Base-by-base conservation (phyloP, 1,140 invertebrate species). In the Bombus pyrosoma region DNA sequence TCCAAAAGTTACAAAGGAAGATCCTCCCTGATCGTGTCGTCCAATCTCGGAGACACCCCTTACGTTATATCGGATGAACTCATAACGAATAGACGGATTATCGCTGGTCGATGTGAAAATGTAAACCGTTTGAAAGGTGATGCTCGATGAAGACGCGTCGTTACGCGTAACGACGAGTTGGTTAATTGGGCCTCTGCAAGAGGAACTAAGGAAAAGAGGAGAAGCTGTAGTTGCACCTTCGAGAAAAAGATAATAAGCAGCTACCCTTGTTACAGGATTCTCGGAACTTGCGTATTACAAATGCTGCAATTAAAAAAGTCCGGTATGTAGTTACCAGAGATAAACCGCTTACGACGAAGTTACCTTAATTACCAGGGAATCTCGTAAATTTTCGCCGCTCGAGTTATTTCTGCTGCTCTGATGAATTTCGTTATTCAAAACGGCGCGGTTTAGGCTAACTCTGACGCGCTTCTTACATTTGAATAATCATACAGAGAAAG, bases 261-360 rank as follows among this genome's bases (percentile, higher is more conserved):
- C 41, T 6, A 32, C 9, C 18, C 53, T 25, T 15, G 53, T 59
- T 59, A 39, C 53, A 3, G 13, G 25, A n/a, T 28, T 25, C 37
- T 25, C 68, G 22, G 12, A 1, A 71, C 8, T 22, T 34, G 18
- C 32, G 10, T 28, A 25, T 82, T 47, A 47, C 57, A 32, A 64
- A 74, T 81, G n/a, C 39, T 32, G 53, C 32, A 53, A 74, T 64
- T 74, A 77, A 82, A 64, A 57, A 32, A 32, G 22, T 12, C 10
- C 9, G 34, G 69, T 32, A 28, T 28, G 53, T 34, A 53, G 25
- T 82, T 73, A 28, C 15, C 34, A 28, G 53, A 39, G 39, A 73
- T 81, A 72, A 74, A 82, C 22, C 71, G 80, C 53, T 64, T 32
- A 10, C 47, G 71, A 47, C 43, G 43, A 74, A 64, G 32, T 82